Percentiles rank a stretch among this genome's conserved stretches.
These are phyloP conservation scores for Oryzias celebensis DNA, from an alignment of 2,113 vertebrate species.

Conservation along the genomic window DNA sequence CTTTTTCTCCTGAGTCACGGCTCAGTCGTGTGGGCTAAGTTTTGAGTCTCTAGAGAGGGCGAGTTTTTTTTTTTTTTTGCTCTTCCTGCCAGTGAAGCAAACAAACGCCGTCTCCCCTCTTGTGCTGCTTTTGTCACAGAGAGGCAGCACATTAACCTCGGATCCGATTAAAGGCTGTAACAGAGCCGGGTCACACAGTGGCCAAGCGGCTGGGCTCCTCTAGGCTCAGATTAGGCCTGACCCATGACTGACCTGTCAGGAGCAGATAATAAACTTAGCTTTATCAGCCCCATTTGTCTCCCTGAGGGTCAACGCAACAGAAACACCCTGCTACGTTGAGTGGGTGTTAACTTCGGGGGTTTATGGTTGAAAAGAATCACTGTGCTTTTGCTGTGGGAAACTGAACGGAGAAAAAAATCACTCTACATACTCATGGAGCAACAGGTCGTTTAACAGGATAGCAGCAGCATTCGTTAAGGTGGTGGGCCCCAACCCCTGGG, in stretches of 20 bases:
- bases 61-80: conserved; percentile 18
- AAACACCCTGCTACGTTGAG: not conserved
- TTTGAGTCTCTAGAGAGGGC: conserved; percentile 47
- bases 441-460: too few species aligned
- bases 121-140: conserved; percentile 41
- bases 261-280: conserved; percentile 67
- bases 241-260: conserved; percentile 59
- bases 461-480: too few species aligned
- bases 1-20: conserved; percentile 59
- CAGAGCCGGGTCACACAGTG: conserved; percentile 34
- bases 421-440: conserved; percentile 33
- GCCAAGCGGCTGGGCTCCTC: conserved; percentile 51
- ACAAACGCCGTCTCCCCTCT: conserved; percentile 16
- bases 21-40: conserved; percentile 57
- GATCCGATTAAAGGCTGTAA: conserved; percentile 59
- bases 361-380: conserved; percentile 54
- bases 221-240: conserved; percentile 61
- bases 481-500: too few species aligned
- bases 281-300: conserved; percentile 52
- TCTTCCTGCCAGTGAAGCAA: conserved; percentile 8
- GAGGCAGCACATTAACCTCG: conserved; percentile 57
- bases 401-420: conserved; percentile 25
- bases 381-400: conserved; percentile 40
- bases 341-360: conserved; percentile 32
- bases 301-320: conserved; percentile 18